Base-by-base conservation (phyloP, 2,113 vertebrate species). In the Oostethus manadensis region DNA sequence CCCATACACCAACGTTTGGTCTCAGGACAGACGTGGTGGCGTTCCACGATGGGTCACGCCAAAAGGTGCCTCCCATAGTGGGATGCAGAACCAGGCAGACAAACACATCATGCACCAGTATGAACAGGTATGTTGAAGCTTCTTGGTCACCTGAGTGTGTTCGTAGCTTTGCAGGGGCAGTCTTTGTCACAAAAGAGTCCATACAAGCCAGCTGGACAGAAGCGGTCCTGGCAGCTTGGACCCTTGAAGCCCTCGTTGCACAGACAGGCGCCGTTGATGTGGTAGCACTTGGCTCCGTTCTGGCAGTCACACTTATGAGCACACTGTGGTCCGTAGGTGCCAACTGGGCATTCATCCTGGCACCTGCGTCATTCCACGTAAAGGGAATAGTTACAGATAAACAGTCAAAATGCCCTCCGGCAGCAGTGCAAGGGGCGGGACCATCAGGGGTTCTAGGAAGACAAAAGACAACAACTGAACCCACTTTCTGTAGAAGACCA, bases 171-270 rank as follows among this genome's bases (percentile, higher is more conserved):
- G 73, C 97, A 99, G 56, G 94, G 94, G 68, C 97, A 99, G 60
- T 86, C 86, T 73, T 84, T 89, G 82, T 93, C 89, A 72, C 97
- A 99, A 64, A 90, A 88, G 35, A 93, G 89, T 56, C 97, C 94
- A 1, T 96, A 94, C n/a, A 93, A 64, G 1, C 94, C 93, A 13
- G 89, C 68, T 0, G 94, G 94, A 26, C 97, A 99, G 76, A 94
- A 92, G 0, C 97, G 92, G 33, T 98, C 93, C 79, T 94, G 93
- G 83, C 96, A 98, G 78, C 90, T 88, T 0, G 91, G 88, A 1
- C 96, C 97, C 78, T 93, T 93, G 79, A 96, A 99, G 73, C 96
- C 97, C 0, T 92, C 92, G 9, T 93, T 90, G 33, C 96, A 99
- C 47, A 94, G 81, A 5, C 97, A 99, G 0, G 91, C 92, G 0